Base-by-base conservation (phyloP, 2,888 invertebrate genomes). In the Diarsia brunnea region DNA sequence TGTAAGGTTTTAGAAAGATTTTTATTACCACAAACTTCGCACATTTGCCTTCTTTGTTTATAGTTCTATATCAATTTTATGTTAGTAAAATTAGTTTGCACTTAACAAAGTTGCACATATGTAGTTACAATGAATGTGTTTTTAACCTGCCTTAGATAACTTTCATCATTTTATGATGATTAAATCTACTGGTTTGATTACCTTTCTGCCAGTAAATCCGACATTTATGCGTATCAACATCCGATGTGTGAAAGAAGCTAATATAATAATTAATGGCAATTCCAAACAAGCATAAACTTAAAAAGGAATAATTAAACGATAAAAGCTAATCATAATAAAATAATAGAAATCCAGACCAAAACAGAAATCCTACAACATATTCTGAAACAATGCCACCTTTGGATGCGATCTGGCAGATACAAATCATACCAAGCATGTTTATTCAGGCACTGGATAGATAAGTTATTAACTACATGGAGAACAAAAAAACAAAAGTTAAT, bases 131-230 rank as follows among this genome's bases (percentile, higher is more conserved):
- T 51, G 5, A 45, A 45, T 8, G 4, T 11, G 8, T 24, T 43
- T 12, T n/a, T 43, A 16, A 49, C 43, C n/a, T 43, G 10, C 60
- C 16, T 45, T 7, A 63, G 51, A 31, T 38, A 19, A 12, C 49
- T 7, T 73, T 70, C 21, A 70, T 70, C 21, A 31, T 7, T 73
- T 70, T 27, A 70, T 70, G 38, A 31, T 60, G 49, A 73, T 70
- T 49, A 69, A 4, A 58, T 58, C 38, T 31, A 31, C 31, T 55
- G 7, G 3, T 16, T n/a, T n/a, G 8, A 0, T 53, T 8, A n/a
- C 27, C 4, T 21, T 43, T 16, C 31, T 19, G 10, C 10, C 11
- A 21, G 19, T 69, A 47, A 47, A 47, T 31, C 60, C 11, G 4
- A 16, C 0, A n/a, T 16, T 38, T 14, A 11, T 10, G 12, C 21